Evolutionary conservation across 2,797 vertebrate genomes (phyloP), one percentile per base, ranked within the genome.

Genomic region (Hemitrygon akajei): DNA sequence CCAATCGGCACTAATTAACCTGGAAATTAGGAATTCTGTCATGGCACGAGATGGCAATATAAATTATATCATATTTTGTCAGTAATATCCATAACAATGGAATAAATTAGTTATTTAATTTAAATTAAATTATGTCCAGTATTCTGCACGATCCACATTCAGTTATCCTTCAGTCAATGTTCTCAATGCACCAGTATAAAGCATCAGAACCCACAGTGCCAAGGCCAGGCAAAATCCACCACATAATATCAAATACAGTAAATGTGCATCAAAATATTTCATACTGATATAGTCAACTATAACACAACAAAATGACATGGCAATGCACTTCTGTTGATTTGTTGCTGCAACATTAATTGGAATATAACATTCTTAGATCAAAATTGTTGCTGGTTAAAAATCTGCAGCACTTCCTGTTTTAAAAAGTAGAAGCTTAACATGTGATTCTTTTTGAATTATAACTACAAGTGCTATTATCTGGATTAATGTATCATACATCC

Each of bases 81-180:
- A 58, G 14, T 58, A 75, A 56, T 37, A 75, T 56, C 37, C 27
- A 75, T 56, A 76, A 92, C 69, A 56, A 93, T 93, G 91, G 34
- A 76, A 75, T 75, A 93, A 76, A 75, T 93, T 47, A 93, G 89
- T 91, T 91, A 66, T 71, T 75, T 76, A 7, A 47, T 56, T 91
- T 40, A 10, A 25, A 71, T 93, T 93, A 75, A n/a, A 93, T 1
- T 86, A n/a, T 89, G 66, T 37, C 34, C 60, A 89, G 60, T 66
- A 34, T 58, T 56, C 40, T 92, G 71, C 12, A 56, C 16, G 4
- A 75, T 75, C 3, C 37, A 12, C 87, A 73, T 47, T 92, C 20
- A 22, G 82, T 91, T 40, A 58, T 25, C 91, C 47, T 9, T 27
- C 27, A 75, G 30, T 71, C 22, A 69, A 22, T 58, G 58, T 56